Conservation (phyloP, 2,797 vertebrate species). For the Anabas testudineus region DNA sequence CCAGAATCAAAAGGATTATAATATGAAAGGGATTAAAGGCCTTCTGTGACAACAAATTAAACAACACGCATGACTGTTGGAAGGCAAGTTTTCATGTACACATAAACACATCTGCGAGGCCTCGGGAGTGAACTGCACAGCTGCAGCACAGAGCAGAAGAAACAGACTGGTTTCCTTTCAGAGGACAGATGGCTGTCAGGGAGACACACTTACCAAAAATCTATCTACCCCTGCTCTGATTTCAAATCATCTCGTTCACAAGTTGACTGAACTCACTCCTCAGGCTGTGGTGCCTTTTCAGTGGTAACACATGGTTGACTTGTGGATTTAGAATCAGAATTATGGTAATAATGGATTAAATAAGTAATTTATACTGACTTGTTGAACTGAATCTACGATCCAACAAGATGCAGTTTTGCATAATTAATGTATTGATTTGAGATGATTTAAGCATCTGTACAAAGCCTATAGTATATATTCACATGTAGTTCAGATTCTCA, state of each 20-base stretch:
- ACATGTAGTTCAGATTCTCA: too few relatives aligned
- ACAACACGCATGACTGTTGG: constrained; percentile 46
- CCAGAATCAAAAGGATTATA: constrained; percentile 64
- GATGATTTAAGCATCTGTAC: too few relatives aligned
- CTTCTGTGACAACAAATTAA: constrained; percentile 65
- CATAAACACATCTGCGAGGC: background rate
- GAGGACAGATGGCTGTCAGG: constrained; percentile 49
- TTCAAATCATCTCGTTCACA: constrained; percentile 26
- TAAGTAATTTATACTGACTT: too few relatives aligned
- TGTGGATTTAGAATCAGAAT: background rate
- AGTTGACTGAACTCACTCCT: constrained; percentile 7
- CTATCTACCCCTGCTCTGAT: constrained; percentile 7
- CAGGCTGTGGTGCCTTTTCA: background rate
- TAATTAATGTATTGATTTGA: too few relatives aligned
- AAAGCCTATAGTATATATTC: too few relatives aligned
- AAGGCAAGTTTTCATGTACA: constrained; percentile 34
- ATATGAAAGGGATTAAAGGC: constrained; percentile 54
- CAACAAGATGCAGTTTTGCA: too few relatives aligned
- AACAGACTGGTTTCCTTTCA: constrained; percentile 35
- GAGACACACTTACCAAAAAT: constrained; percentile 30
- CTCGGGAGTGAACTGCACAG: constrained; percentile 28
- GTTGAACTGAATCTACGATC: too few relatives aligned
- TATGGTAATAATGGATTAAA: too few relatives aligned
- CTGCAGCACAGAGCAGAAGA: constrained; percentile 31
- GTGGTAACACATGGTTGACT: background rate